These are phyloP conservation scores for Sciurus niger DNA, from an alignment of 2,113 vertebrate species.

Conservation along the genomic window DNA sequence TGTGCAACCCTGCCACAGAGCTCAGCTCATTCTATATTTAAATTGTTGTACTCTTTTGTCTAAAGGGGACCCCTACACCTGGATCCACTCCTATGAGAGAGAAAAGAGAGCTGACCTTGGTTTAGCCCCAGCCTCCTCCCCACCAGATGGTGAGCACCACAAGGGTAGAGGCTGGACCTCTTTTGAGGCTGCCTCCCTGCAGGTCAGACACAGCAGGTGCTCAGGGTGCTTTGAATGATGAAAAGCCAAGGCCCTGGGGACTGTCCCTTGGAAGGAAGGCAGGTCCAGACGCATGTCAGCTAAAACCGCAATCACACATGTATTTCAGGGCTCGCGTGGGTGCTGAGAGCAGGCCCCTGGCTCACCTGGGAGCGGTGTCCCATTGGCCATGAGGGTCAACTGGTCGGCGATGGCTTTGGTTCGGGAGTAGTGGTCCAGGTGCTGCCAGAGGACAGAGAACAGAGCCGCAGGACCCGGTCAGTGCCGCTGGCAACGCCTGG, in stretches of 20 bases:
- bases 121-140: neutral
- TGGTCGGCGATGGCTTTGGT: conserved; percentile 97
- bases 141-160: rapidly evolving
- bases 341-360: neutral
- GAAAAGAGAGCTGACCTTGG: neutral
- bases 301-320: neutral
- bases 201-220: neutral
- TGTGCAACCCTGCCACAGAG: rapidly evolving
- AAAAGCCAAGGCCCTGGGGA: neutral
- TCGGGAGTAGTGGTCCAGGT: conserved; percentile 96
- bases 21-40: neutral
- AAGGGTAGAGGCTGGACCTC: neutral
- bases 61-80: neutral
- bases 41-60: neutral
- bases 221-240: neutral
- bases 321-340: rapidly evolving
- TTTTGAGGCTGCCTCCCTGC: neutral
- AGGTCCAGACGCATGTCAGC: neutral
- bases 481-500: rapidly evolving
- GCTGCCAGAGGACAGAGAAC: conserved; percentile 86
- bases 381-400: conserved; percentile 93
- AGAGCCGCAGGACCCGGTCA: conserved; percentile 40
- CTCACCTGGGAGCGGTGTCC: conserved; percentile 91
- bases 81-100: neutral
- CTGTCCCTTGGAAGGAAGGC: neutral